Evolutionary conservation across 2,797 vertebrate species (phyloP), one percentile per base, ranked within the genome.

Genomic region (Hapalemur alaotrensis): DNA sequence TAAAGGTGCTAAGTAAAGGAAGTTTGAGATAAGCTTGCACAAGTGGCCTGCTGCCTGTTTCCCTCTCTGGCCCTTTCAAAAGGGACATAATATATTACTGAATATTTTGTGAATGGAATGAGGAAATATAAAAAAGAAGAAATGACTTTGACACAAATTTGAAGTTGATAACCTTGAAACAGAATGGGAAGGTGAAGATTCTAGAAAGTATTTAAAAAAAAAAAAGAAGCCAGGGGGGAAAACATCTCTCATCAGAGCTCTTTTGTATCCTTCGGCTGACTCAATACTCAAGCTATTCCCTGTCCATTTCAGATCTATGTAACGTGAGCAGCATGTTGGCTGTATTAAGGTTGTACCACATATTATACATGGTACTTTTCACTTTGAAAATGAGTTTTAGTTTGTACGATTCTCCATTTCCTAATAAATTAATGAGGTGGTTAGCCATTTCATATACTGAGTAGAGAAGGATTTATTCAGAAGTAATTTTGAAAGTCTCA

Each of bases 401-500:
- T 84, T 96, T 96, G 89, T 93, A 89, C 86, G 96, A 98, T 89
- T 93, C 93, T 98, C 95, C 75, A 28, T 95, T 98, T 98, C 93
- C 97, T 98, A 98, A 97, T 95, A 98, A 97, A 92, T 96, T 28
- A 41, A 93, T 35, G 32, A 98, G 76, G 76, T 97, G 70, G 95
- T 98, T 96, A 96, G 96, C 97, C 97, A 87, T 98, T 72, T 98
- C 96, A 79, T 98, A 30, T 59, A 90, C 93, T 95, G 92, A 96
- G 80, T 97, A 96, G 89, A 98, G 97, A 98, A 97, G 93, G 93
- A 96, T 97, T 98, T 97, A 95, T 96, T 98, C 85, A 96, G 97
- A 98, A 98, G 97, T 97, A 96, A 98, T 90, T 98, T 97, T 97
- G 95, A 97, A 98, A 98, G 97, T 97, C 96, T 96, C 81, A 95